Base-by-base conservation (phyloP, 2,888 invertebrate genomes). In the Silvanus unidentatus region DNA sequence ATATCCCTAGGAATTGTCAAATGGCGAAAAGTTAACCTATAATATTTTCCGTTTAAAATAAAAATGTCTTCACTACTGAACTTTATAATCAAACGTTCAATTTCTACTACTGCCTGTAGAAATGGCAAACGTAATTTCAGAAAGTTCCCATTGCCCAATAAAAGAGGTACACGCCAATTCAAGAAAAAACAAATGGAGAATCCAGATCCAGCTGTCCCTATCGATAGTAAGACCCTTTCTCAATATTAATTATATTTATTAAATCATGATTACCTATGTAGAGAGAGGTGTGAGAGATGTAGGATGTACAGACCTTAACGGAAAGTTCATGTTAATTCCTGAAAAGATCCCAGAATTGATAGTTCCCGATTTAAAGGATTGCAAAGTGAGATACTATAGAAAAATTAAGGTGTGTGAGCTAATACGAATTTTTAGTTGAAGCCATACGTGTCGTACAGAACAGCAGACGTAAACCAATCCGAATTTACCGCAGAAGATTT, bases 271-370 rank as follows among this genome's bases (percentile, higher is more conserved):
- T 37, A 35, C 40, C 39, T 44, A 71, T 74, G 44, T 54, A 80
- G 80, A 77, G 53, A 77, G 86, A 51, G 90, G 90, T 12, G 82
- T 84, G 0, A 78, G 82, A 42, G 77, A 79, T 42, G 73, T 75
- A 3, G 91, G 90, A 5, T 76, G 77, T 52, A 57, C 45, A 2
- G 53, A 77, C 2, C 72, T 78, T 36, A 72, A 79, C 39, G 79
- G 78, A 0, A 74, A 76, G 52, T 86, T 76, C 63, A 68, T 81
- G 1, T 58, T 67, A 10, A 74, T 97, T 2, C 86, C 88, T 1
- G 96, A 97, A 76, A 93, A 85, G 84, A 80, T 92, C 52, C 95
- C 97, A 0, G 88, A 96, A 65, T 67, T 98, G 11, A 81, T 98
- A 44, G 96, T 98, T 1, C 98, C 98, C 0, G 84, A 95, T 69